phyloP scores from a whole-genome alignment of 1,140 invertebrate genomes.

The Prorops nasuta region DNA sequence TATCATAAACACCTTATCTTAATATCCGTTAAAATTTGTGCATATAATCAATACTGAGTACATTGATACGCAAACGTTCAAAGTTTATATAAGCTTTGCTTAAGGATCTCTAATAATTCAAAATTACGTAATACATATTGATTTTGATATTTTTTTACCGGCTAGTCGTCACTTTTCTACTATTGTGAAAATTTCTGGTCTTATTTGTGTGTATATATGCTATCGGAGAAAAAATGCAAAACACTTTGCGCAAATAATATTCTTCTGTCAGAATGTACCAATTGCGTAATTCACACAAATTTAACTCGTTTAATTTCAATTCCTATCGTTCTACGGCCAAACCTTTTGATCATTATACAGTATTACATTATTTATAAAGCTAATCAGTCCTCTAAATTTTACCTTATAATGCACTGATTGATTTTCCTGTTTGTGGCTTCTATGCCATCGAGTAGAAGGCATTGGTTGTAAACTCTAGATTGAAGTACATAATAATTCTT shows the following conservation, averaged over 20 bases:
- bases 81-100: constrained; percentile 13
- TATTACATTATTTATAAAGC: constrained; percentile 1
- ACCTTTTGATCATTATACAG: neutral
- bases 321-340: constrained; percentile 16
- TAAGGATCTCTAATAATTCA: neutral
- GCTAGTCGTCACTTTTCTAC: neutral
- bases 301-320: constrained; percentile 13
- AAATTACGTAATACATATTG: neutral
- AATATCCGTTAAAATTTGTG: constrained; percentile 20
- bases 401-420: constrained; percentile 14
- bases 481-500: neutral
- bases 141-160: no score
- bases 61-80: constrained; percentile 21
- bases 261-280: constrained; percentile 25
- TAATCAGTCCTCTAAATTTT: neutral
- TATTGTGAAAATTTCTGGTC: constrained; percentile 24
- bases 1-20: constrained; percentile 16
- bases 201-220: constrained; percentile 30
- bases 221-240: constrained; percentile 23
- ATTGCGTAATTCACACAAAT: constrained; percentile 12
- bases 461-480: constrained; percentile 18
- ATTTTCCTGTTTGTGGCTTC: constrained; percentile 34
- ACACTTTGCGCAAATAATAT: constrained; percentile 21
- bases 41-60: constrained; percentile 21
- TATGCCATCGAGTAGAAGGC: constrained; percentile 36